phyloP scores from a whole-genome alignment of 2,113 vertebrate genomes.

The Stictonetta naevosa region DNA sequence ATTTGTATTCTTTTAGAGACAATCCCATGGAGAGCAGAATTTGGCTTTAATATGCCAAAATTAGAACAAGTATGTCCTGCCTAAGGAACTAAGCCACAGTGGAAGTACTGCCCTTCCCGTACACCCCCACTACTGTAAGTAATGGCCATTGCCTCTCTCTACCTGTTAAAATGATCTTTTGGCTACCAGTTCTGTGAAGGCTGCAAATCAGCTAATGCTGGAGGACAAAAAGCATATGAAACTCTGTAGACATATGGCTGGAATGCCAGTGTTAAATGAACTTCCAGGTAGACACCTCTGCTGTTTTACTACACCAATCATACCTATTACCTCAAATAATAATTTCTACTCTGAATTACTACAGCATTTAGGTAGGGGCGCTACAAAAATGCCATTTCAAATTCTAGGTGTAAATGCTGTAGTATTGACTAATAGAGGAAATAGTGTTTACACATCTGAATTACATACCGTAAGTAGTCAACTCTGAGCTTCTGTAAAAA shows the following conservation, averaged over 20 bases:
- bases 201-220: neutral
- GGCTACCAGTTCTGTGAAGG: neutral
- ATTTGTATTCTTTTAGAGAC: neutral
- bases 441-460: neutral
- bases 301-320: neutral
- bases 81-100: neutral
- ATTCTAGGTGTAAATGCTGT: neutral
- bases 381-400: neutral
- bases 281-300: neutral
- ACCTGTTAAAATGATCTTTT: neutral
- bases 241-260: neutral
- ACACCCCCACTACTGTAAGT: neutral
- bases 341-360: neutral
- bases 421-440: neutral
- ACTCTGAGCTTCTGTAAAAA: neutral
- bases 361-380: neutral
- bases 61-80: neutral
- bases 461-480: neutral
- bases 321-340: neutral
- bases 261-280: neutral
- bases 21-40: accelerated
- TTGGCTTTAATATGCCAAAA: neutral
- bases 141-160: neutral
- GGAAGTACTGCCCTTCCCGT: neutral
- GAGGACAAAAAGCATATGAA: neutral